Base-by-base conservation (phyloP, 2,113 vertebrate genomes). In the Saccopteryx bilineata region DNA sequence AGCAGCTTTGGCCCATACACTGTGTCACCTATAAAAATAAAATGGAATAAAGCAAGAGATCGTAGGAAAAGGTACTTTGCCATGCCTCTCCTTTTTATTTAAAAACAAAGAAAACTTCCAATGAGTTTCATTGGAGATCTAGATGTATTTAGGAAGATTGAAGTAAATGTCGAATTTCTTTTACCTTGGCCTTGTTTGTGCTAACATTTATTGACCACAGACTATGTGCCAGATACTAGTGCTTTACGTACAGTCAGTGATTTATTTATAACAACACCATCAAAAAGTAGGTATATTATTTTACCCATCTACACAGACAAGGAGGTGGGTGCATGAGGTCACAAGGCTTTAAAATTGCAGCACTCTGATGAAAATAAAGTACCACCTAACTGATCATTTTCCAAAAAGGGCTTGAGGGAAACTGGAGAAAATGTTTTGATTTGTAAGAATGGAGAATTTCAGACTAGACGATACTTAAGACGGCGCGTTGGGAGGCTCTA, bases 11-110 rank as follows among this genome's bases (percentile, higher is more conserved):
- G 10, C 14, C 18, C 26, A 48, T 63, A 63, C 89, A 31, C 11
- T 52, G 1, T 65, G 75, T 71, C 15, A 7, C 21, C 14, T 50
- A 14, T 81, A 52, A 71, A 83, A 17, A 39, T 4, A 79, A 8
- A 69, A 58, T 63, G 24, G 90, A 90, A 76, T 28, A 76, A 95
- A 85, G 46, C 54, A 74, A 92, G 75, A 82, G n/a, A 54, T 12
- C 9, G 39, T 26, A 26, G 60, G 60, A 48, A 84, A 68, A 13
- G 21, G 5, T 15, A 9, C n/a, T 82, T 39, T 18, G 39, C 39
- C 28, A 9, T 31, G 66, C 9, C 23, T 68, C 39, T 24, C 33
- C 24, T 76, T 83, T 93, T 69, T 84, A 18, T 39, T 23, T 76
- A 63, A 54, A 87, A 96, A 87, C 28, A 26, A 83, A 84, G 31